Evolutionary conservation across 1,140 invertebrate species (phyloP), one percentile per base, ranked within the genome.

Genomic region (Drosophila insularis): DNA sequence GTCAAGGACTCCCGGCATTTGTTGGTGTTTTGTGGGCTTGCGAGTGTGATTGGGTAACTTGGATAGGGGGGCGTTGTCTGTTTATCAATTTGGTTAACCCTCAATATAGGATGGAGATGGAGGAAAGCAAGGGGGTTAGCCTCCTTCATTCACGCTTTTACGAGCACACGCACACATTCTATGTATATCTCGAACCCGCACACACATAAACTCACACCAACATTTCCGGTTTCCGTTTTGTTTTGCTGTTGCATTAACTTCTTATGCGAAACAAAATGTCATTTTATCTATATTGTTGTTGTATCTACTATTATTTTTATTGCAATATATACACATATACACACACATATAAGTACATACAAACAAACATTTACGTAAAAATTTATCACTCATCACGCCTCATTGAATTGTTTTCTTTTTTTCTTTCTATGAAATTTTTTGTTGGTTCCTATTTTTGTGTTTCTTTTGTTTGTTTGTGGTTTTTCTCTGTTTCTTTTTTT

Each of bases 351-450:
- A n/a, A 19, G 59, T 63, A 78, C 43, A 19, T 11, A 14, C 31
- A 46, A 43, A 53, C 43, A 53, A 46, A 65, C 40, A 19, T 40
- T 54, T 81, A 35, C 58, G 37, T 71, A 71, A 71, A 54, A 35
- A 60, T 69, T 76, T 68, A 66, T 79, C 82, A 76, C 78, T 72
- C 73, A 80, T 78, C 71, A 87, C 71, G 70, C 82, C 71, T 89
- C 68, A 74, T 89, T 89, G 64, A 89, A 89, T 80, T 78, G 63
- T 78, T 67, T 77, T 71, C 69, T 64, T 54, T 63, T 76, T 70
- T 27, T 40, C 35, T 69, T 58, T 55, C 64, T 71, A 68, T 75
- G 32, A 35, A 54, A 23, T 75, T 32, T 54, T 58, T 3, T 32
- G 37, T 77, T 5, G n/a, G 64, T 61, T 82, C 53, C 79, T 74